Percentiles rank a stretch among this genome's conserved stretches.
These are phyloP conservation scores for Parauchenoglanis ngamensis DNA, from an alignment of 2,797 vertebrate species.

Conservation along the genomic window DNA sequence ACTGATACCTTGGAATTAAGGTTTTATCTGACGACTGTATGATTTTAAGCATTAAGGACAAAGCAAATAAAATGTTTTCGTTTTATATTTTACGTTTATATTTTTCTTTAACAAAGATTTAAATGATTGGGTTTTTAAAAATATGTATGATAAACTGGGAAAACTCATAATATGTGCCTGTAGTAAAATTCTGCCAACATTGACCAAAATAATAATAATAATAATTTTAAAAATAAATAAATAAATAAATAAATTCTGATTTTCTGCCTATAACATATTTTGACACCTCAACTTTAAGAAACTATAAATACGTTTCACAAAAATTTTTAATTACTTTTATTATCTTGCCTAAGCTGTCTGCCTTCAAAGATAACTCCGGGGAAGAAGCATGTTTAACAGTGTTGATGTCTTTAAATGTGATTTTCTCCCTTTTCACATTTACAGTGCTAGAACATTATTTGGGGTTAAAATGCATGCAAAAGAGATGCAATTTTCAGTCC, in stretches of 20 bases:
- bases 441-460: no score
- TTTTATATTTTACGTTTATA: neutral
- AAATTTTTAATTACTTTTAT: neutral
- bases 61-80: neutral
- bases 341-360: neutral
- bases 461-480: no score
- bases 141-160: neutral
- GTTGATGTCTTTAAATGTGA: neutral
- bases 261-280: neutral
- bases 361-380: neutral
- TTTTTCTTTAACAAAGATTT: neutral
- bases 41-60: neutral
- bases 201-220: no score
- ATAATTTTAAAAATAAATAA: no score
- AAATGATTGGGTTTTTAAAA: neutral
- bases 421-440: no score
- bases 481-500: no score
- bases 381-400: neutral
- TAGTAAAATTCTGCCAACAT: neutral
- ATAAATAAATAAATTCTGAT: no score
- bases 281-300: neutral
- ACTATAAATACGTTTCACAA: neutral
- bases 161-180: neutral
- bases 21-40: neutral
- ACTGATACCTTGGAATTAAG: neutral